Evolutionary conservation across 2,888 invertebrate species (phyloP).

Genomic region (Syritta pipiens): DNA sequence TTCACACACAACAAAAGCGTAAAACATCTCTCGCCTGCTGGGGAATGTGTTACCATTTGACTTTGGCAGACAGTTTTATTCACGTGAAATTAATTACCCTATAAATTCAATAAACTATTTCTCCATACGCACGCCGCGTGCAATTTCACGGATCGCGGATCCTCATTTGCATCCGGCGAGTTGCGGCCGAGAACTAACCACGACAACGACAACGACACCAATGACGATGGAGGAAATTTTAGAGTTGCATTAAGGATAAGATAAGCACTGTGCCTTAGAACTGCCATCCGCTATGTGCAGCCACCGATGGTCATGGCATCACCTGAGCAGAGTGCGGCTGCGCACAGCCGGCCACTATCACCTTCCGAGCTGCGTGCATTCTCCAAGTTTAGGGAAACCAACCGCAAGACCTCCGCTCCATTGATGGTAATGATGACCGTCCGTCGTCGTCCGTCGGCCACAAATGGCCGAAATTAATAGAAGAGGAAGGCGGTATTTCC

Average conservation of each 20-base stretch:
- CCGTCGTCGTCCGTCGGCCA: background rate
- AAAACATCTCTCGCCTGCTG: conserved; percentile 24
- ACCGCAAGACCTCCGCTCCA: conserved; percentile 16
- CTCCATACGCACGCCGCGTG: conserved; percentile 52
- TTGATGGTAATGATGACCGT: conserved; percentile 55
- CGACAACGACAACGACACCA: conserved; percentile 1
- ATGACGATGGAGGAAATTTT: conserved; percentile 44
- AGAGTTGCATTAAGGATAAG: conserved; percentile 65
- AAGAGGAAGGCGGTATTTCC: background rate
- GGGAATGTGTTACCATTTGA: conserved; percentile 71
- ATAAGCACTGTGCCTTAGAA: conserved; percentile 57
- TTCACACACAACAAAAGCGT: conserved; percentile 47
- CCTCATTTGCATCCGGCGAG: conserved; percentile 38
- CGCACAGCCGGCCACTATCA: conserved; percentile 25
- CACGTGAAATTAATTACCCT: conserved; percentile 72
- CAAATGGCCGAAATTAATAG: conserved; percentile 58
- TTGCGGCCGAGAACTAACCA: background rate
- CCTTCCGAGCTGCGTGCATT: conserved; percentile 3
- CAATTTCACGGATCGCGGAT: conserved; percentile 46
- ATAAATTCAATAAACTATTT: conserved; percentile 72
- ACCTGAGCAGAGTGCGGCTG: conserved; percentile 26
- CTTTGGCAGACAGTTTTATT: conserved; percentile 70
- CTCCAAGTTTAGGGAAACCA: conserved; percentile 37
- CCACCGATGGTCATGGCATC: conserved; percentile 46
- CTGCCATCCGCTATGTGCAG: conserved; percentile 49